Conservation (phyloP, 1,140 invertebrate genomes). For the Spodoptera frugiperda region DNA sequence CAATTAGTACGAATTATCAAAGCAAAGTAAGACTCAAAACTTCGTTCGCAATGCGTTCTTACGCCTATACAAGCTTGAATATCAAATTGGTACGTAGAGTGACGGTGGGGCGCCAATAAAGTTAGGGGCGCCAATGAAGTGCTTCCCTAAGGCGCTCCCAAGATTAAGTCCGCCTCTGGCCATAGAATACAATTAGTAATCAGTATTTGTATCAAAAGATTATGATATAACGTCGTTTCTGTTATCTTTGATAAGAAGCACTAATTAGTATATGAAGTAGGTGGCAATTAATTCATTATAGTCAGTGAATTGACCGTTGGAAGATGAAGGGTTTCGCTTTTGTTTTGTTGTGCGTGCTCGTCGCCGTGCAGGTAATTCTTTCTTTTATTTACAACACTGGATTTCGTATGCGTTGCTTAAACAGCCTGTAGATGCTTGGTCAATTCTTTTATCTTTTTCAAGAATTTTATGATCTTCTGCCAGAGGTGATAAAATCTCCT, state of each 20-base stretch:
- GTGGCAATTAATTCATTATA: constrained; percentile 48
- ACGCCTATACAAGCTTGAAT: no score
- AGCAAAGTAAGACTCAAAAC: no score
- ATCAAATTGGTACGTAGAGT: no score
- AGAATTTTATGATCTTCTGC: no score
- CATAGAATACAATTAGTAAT: constrained; percentile 43
- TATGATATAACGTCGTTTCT: constrained; percentile 48
- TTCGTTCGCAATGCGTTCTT: no score
- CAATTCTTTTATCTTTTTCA: no score
- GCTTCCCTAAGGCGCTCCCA: no score
- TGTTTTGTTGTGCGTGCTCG: constrained; percentile 63
- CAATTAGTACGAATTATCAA: no score
- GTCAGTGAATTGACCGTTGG: constrained; percentile 52
- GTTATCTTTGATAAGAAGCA: constrained; percentile 40
- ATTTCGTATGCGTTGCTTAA: neutral
- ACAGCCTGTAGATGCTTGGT: no score
- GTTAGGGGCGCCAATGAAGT: no score
- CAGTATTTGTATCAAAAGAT: constrained; percentile 46
- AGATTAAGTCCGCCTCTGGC: neutral
- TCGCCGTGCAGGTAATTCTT: constrained; percentile 65
- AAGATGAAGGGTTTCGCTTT: constrained; percentile 72
- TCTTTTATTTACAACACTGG: neutral
- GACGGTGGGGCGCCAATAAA: no score
- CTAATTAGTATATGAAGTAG: constrained; percentile 52
- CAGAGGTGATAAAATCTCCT: no score